Evolutionary conservation across 1,140 invertebrate species (phyloP), one percentile per base, ranked within the genome.

Genomic region (Carposina sasakii): DNA sequence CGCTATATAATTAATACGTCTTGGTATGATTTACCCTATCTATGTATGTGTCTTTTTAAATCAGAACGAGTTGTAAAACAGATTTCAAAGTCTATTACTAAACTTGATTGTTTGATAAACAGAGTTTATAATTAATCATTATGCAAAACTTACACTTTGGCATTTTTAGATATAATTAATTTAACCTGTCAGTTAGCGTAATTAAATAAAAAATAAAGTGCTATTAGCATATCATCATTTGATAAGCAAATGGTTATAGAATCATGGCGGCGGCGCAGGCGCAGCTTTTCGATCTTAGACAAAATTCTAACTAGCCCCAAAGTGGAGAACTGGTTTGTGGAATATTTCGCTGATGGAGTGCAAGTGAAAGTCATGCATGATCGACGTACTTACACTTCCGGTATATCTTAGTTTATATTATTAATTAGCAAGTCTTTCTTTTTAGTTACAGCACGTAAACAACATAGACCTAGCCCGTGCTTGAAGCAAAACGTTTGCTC

Each of bases 351-450:
- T 75, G 74, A 79, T 77, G 70, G 77, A 79, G 71, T 77, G 74
- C 63, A 69, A 81, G 78, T 82, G 78, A 82, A 82, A 82, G 78
- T 77, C 68, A 78, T n/a, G n/a, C n/a, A n/a, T 76, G 63, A 76
- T 75, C 67, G 70, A 61, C 66, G 62, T 71, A 68, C 57, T 50
- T 59, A 77, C 63, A 76, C 70, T 81, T 76, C 68, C 73, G 71
- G 74, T 63, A 59, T 60, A 59, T 52, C 54, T 73, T 63, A 60
- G 52, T 63, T 67, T 69, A 69, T 74, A 57, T 63, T 52, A 54
- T 60, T 68, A 57, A 68, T 64, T 64, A 61, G 58, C 50, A 39
- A 54, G 43, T 52, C 36, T 58, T 61, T 59, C 52, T 52, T 52
- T 41, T 48, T 48, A n/a, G n/a, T n/a, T n/a, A n/a, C n/a, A n/a